A percentile compares a stretch with the other conserved stretches of the same genome.
phyloP scores from a whole-genome alignment of 2,888 invertebrate species.

The Nomada fucata region DNA sequence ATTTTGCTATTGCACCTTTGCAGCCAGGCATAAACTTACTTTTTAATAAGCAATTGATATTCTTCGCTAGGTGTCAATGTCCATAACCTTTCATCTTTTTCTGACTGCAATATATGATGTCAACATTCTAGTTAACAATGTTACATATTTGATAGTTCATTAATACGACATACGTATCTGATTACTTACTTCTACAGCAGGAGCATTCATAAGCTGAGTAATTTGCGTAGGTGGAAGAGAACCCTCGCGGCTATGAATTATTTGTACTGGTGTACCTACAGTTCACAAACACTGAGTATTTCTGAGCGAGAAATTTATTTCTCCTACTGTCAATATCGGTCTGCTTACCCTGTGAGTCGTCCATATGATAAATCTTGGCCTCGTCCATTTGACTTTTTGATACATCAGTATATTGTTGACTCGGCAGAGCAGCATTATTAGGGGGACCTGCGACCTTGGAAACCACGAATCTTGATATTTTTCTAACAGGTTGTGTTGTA shows the following conservation, averaged over 20 bases:
- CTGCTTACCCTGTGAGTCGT: conserved; percentile 73
- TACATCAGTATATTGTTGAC: conserved; percentile 62
- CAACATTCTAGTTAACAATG: not conserved
- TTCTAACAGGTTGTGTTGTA: conserved; percentile 86
- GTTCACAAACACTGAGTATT: conserved; percentile 16
- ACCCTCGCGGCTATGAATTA: conserved; percentile 79
- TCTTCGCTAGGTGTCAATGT: conserved; percentile 82
- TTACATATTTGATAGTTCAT: not conserved
- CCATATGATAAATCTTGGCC: conserved; percentile 67
- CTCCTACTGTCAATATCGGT: not conserved
- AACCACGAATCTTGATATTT: conserved; percentile 93
- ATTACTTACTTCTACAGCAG: conserved; percentile 75
- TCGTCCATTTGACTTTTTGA: conserved; percentile 61
- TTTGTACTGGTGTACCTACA: conserved; percentile 71
- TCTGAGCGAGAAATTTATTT: not conserved
- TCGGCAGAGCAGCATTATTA: conserved; percentile 53
- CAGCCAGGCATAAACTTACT: conserved; percentile 66
- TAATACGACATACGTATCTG: not conserved
- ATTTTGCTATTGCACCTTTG: not conserved
- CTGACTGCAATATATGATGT: conserved; percentile 46
- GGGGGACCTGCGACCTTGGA: conserved; percentile 83
- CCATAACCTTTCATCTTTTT: conserved; percentile 80
- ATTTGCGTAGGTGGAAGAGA: conserved; percentile 78
- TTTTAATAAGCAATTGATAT: conserved; percentile 82
- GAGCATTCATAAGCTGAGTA: conserved; percentile 58